Base-by-base conservation (phyloP, 2,113 vertebrate genomes). In the Zosterops pallidus region DNA sequence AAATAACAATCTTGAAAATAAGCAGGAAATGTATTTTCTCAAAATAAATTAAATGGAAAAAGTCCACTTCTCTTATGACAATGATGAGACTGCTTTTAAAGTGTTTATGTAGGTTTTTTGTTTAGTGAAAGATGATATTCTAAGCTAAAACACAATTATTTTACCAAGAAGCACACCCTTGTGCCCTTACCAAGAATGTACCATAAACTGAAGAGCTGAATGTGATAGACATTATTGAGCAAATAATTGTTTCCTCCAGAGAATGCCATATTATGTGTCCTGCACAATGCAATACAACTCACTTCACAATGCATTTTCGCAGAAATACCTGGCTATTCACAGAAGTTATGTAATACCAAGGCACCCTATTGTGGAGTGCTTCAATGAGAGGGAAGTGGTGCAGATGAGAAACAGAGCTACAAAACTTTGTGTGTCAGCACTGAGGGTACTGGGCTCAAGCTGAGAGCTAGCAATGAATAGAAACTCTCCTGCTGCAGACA, bases 191-290 rank as follows among this genome's bases (percentile, higher is more conserved):
- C 14, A 64, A 88, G 87, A 82, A 75, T 25, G 44, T 33, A 55
- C 63, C 41, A 33, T 83, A 87, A 87, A 65, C 46, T 56, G 64
- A 89, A 91, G 52, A 93, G 42, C 79, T 91, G 75, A 91, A 85
- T 93, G 37, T 5, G 23, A 70, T 11, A 69, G 63, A 63, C 19
- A 5, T 46, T 85, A 75, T n/a, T 78, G 88, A 86, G 53, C 69
- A 94, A 90, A 55, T 89, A 95, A 95, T 95, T 95, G 75, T 86
- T 92, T 92, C n/a, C 75, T 85, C 33, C 67, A 67, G 68, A 88
- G 76, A 89, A 87, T 81, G 24, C 35, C 29, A 21, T 53, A 75
- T 92, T 95, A 78, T 59, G 37, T 71, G 80, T 95, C 49, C 79
- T 42, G 39, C 50, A 90, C 87, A 95, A 90, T 77, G 50, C 35